Evolutionary conservation across 2,888 invertebrate genomes (phyloP), one percentile per base, ranked within the genome.

Genomic region (Pristionchus fissidentatus): DNA sequence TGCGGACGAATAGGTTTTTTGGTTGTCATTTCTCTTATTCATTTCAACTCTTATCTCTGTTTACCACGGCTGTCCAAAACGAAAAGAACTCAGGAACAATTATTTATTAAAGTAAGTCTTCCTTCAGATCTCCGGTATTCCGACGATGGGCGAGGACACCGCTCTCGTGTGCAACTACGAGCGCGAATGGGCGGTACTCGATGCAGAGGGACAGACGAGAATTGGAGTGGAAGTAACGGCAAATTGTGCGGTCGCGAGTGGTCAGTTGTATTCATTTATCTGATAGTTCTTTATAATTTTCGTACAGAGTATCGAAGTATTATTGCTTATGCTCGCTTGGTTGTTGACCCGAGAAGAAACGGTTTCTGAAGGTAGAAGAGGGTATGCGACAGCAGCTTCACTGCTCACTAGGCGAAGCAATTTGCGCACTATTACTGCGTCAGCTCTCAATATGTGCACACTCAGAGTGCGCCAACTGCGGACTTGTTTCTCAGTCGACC

Each of bases 391-490:
- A n/a, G n/a, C n/a, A n/a, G n/a, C n/a, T n/a, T n/a, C n/a, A n/a
- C n/a, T n/a, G n/a, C n/a, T n/a, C n/a, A n/a, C n/a, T n/a, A n/a
- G n/a, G n/a, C n/a, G n/a, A n/a, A n/a, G n/a, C 49, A 19, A 49
- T 10, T 49, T 19, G 19, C 49, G 49, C 19, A 15, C 49, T 49
- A 49, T 19, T 49, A 19, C 10, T 10, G 10, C 19, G 49, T 49
- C 13, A 49, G 19, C 49, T 10, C 10, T 49, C 13, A 15, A 49
- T 19, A 15, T 15, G 19, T 49, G 10, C 35, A 10, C 7, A 19
- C 62, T 43, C 62, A 81, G 81, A 81, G 41, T 81, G 81, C 55
- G 81, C 81, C 46, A 81, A 81, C 49, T 81, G 81, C 66, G 81
- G 81, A 3, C 81, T 81, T 5, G 81, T 81, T 66, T 52, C 81